Conservation (phyloP, 2,113 vertebrate genomes). For the Rissa tridactyla region DNA sequence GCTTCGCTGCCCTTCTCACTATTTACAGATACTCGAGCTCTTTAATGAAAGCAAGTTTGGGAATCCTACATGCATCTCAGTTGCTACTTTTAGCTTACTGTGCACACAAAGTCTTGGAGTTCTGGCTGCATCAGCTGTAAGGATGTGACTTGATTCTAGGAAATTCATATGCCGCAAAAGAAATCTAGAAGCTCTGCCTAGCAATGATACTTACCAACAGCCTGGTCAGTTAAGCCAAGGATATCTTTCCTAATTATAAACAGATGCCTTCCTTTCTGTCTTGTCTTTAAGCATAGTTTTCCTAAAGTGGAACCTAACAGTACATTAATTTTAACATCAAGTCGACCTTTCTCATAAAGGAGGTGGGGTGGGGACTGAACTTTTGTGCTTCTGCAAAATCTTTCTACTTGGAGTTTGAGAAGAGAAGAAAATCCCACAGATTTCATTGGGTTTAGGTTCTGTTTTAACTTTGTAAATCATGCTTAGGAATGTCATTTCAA, state of each 20-base stretch:
- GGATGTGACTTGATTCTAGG: background rate
- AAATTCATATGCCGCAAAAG: background rate
- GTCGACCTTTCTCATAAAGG: background rate
- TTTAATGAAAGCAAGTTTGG: background rate
- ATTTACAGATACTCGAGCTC: background rate
- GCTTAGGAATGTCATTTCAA: background rate
- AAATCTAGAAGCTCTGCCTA: background rate
- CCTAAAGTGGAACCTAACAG: background rate
- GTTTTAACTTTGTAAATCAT: background rate
- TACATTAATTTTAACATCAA: background rate
- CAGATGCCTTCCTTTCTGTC: background rate
- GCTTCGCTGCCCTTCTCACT: background rate
- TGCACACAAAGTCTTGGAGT: background rate
- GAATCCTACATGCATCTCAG: background rate
- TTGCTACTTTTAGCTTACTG: background rate
- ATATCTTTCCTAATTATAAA: background rate
- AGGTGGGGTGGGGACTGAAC: background rate
- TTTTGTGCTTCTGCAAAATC: background rate
- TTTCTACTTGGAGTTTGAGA: background rate
- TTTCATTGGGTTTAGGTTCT: background rate
- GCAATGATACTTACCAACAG: background rate
- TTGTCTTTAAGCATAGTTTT: background rate
- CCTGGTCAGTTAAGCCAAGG: background rate
- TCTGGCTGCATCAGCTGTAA: background rate
- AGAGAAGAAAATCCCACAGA: background rate